A percentile compares a stretch with the other conserved stretches of the same genome.
These are phyloP conservation scores for Hydra vulgaris DNA, from an alignment of 30 jellyfish, hydroid and myxozoan genomes.

Conservation along the genomic window DNA sequence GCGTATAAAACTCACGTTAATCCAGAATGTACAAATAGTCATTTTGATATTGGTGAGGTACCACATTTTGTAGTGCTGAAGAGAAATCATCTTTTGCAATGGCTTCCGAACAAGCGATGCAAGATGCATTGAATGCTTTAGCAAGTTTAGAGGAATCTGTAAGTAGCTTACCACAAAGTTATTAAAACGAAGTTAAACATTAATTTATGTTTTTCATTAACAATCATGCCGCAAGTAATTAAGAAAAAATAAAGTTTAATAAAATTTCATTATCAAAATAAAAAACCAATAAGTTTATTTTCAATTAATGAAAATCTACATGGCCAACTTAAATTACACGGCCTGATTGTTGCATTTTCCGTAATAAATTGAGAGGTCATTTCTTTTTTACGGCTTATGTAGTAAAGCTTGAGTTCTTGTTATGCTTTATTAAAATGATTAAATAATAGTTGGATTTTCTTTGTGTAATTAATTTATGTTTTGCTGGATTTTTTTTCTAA, in stretches of 20 bases:
- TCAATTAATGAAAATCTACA: background rate
- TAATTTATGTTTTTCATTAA: background rate
- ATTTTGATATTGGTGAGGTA: background rate
- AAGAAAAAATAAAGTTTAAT: background rate
- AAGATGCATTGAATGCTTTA: conserved; percentile 6
- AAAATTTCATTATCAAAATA: background rate
- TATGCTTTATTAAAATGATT: background rate
- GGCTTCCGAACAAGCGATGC: conserved; percentile 3
- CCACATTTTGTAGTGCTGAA: background rate
- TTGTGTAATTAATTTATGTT: background rate
- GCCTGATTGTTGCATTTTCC: background rate
- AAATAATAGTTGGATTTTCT: background rate
- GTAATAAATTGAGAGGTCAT: background rate
- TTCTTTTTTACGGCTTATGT: too few species aligned
- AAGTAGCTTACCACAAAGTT: background rate
- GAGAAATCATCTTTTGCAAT: background rate
- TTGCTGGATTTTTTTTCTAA: background rate
- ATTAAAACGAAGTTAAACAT: background rate
- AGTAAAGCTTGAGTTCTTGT: too few species aligned
- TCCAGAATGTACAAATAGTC: background rate
- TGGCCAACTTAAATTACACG: background rate
- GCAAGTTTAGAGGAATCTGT: conserved; percentile 1
- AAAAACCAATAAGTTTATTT: background rate
- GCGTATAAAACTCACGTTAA: background rate
- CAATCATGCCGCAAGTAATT: background rate